These are phyloP conservation scores for Pristionchus pacificus DNA, from an alignment of 1,140 invertebrate genomes.

Conservation along the genomic window DNA sequence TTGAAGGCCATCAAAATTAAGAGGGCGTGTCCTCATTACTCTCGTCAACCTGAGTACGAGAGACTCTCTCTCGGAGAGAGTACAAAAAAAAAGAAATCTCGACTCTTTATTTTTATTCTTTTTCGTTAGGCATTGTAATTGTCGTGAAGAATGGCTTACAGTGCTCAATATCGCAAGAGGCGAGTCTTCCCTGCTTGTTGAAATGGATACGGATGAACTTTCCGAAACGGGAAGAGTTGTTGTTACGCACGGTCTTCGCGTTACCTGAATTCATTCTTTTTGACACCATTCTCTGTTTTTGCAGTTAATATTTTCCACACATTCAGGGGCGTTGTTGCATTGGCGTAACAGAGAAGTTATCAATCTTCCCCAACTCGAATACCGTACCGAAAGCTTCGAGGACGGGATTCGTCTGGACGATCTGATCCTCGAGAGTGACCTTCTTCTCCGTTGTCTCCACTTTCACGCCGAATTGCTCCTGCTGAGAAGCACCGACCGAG, in stretches of 20 bases:
- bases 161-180: slow-evolving; percentile 99
- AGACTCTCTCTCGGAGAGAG: too few species aligned
- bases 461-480: slow-evolving; percentile 60
- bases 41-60: too few species aligned
- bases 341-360: too few species aligned
- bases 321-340: neutral
- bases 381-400: slow-evolving; percentile 85
- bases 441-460: slow-evolving; percentile 40
- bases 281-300: neutral
- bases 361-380: neutral
- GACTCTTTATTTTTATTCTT: neutral
- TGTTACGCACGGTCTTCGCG: slow-evolving; percentile 98
- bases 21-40: too few species aligned
- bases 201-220: slow-evolving; percentile 99
- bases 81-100: too few species aligned
- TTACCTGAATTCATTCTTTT: slow-evolving; percentile 64
- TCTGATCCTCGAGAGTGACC: slow-evolving; percentile 78
- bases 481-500: slow-evolving; percentile 67
- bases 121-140: neutral
- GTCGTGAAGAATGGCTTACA: slow-evolving; percentile 75
- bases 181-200: slow-evolving; percentile 95
- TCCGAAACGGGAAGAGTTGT: slow-evolving; percentile 86
- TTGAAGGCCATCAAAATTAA: neutral
- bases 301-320: neutral
- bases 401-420: slow-evolving; percentile 97